Evolutionary conservation across 2,888 invertebrate species (phyloP).

Genomic region (Chloroclystis v-ata): DNA sequence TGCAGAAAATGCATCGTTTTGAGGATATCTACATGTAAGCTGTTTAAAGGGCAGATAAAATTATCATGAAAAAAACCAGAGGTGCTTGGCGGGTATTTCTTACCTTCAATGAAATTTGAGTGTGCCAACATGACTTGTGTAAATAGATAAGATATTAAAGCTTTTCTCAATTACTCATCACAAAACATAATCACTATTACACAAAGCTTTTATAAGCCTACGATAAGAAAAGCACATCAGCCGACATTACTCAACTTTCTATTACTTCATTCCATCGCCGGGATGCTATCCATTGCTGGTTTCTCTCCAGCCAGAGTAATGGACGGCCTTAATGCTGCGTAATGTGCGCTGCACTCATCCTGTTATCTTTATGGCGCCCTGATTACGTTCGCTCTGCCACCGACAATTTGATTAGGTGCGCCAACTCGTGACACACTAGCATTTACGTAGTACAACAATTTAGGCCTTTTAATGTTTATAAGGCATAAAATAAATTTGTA

Average conservation of each 20-base stretch:
- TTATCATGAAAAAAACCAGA: neutral
- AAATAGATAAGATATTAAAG: no score
- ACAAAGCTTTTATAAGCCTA: no score
- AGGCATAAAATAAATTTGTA: no score
- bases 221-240: no score
- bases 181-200: no score
- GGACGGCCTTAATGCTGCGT: conserved; percentile 31
- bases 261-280: conserved; percentile 6
- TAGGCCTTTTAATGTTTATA: no score
- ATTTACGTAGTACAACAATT: neutral
- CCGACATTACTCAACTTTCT: neutral
- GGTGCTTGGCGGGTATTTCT: no score
- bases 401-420: conserved; percentile 47
- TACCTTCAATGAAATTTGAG: no score
- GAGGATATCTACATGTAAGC: neutral
- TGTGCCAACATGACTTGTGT: no score
- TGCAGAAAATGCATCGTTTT: neutral
- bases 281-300: conserved; percentile 26
- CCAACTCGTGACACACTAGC: conserved; percentile 23
- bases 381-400: conserved; percentile 38
- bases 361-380: conserved; percentile 46
- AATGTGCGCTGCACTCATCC: conserved; percentile 37
- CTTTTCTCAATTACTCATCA: no score
- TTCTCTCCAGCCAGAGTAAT: conserved; percentile 25
- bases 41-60: neutral